Conservation (phyloP, 2,888 invertebrate genomes). For the Notodonta dromedarius region DNA sequence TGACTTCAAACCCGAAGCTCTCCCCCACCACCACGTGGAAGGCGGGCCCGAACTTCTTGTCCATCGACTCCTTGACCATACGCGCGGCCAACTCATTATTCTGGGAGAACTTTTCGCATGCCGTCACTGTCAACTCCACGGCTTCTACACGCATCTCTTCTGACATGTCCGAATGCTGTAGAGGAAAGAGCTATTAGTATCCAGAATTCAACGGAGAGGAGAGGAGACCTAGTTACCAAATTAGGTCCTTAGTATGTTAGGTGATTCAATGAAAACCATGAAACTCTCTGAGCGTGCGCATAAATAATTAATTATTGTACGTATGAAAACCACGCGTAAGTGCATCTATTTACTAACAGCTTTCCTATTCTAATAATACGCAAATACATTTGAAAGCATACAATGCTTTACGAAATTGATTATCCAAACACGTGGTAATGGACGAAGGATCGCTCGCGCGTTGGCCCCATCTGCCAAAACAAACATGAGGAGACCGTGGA, state of each 20-base stretch:
- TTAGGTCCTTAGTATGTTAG: too few relatives aligned
- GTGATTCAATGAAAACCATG: too few relatives aligned
- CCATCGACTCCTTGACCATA: conserved; percentile 97
- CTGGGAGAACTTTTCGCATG: conserved; percentile 94
- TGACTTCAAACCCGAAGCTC: conserved; percentile 96
- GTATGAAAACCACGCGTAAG: background rate
- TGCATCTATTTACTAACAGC: background rate
- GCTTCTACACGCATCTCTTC: conserved; percentile 96
- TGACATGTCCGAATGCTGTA: conserved; percentile 95
- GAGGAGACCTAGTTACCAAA: too few relatives aligned
- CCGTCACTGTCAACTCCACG: conserved; percentile 95
- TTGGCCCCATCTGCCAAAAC: conserved; percentile 67
- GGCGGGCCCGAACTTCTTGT: conserved; percentile 97
- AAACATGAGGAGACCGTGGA: conserved; percentile 47
- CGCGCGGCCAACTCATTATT: conserved; percentile 96
- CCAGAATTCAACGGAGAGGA: too few relatives aligned
- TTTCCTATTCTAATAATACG: conserved; percentile 13
- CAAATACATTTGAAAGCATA: conserved; percentile 21
- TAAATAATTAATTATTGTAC: background rate
- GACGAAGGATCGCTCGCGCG: conserved; percentile 19
- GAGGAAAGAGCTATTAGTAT: conserved; percentile 33
- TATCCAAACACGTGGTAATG: conserved; percentile 21
- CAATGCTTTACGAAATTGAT: conserved; percentile 27
- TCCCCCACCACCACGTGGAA: conserved; percentile 99
- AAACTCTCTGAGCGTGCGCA: too few relatives aligned